Evolutionary conservation across 2,888 invertebrate species (phyloP), one percentile per base, ranked within the genome.

Genomic region (Digitonthophagus gazella): DNA sequence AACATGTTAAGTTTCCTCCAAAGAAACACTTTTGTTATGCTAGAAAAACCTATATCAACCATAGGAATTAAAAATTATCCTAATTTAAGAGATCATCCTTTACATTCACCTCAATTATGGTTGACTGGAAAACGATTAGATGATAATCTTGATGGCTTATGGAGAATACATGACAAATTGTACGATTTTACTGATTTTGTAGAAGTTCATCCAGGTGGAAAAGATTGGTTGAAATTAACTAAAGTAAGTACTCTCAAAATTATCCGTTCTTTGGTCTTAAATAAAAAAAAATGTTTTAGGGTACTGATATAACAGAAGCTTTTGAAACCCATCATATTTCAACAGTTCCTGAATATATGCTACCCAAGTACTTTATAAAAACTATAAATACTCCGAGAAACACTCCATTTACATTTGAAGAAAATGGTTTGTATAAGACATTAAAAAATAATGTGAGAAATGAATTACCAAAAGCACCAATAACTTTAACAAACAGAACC

Each of bases 171-270:
- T 74, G 86, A 93, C 80, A 84, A 85, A 58, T 83, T 98, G 16
- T 98, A 97, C 81, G 95, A 98, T 82, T 86, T 98, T 18, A 89
- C 89, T 0, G 85, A 87, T 15, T 98, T 96, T 80, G 84, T 93
- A 3, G 81, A 88, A 2, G 86, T 84, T 61, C 98, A 98, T 85
- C 98, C 97, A 0, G 96, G 96, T 44, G 95, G 97, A 0, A 76
- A 84, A 0, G 90, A 91, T 78, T 95, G 93, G 93, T 77, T 94
- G 65, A 82, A 83, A 44, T 82, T 90, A 63, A 88, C 91, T 0
- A 88, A 90, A 85, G 93, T 88, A 83, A 67, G 15, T 57, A 20
- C n/a, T 22, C 14, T 6, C 15, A 14, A 14, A 19, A 44, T 56
- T n/a, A 18, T 3, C 0, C 2, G 3, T 19, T 15, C 6, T 0